A percentile compares a stretch with the other conserved stretches of the same genome.
Conservation (phyloP, 1,140 invertebrate genomes). For the Drosophila rhopaloa region DNA sequence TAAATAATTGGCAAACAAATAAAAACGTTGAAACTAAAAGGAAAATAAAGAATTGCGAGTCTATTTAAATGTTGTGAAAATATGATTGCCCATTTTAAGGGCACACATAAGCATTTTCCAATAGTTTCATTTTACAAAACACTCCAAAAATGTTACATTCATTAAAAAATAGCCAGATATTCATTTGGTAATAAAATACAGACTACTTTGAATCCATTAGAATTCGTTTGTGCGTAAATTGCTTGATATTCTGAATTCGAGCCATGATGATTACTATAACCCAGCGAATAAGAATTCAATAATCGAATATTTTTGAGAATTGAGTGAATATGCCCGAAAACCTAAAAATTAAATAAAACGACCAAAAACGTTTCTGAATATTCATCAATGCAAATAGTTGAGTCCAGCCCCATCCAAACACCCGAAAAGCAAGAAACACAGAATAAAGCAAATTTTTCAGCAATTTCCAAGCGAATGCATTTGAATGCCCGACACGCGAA, state of each 20-base stretch:
- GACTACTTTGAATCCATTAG: too few species aligned
- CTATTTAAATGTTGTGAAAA: constrained; percentile 10
- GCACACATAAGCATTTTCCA: too few species aligned
- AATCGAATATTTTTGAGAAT: constrained; percentile 17
- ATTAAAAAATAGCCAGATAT: background rate
- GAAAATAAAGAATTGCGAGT: background rate
- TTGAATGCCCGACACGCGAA: constrained; percentile 23
- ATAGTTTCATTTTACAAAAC: background rate
- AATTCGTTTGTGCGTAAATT: too few species aligned
- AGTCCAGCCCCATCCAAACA: background rate
- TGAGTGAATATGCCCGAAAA: background rate
- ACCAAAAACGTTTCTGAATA: constrained; percentile 24
- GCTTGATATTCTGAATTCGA: background rate
- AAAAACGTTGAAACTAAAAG: background rate
- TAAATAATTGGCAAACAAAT: background rate
- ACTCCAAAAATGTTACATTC: too few species aligned
- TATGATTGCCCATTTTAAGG: background rate
- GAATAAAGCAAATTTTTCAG: constrained; percentile 34
- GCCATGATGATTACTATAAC: too few species aligned
- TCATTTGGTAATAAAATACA: background rate
- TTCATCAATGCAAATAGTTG: constrained; percentile 40
- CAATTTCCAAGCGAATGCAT: constrained; percentile 33
- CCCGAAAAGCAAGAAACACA: background rate
- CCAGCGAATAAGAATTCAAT: constrained; percentile 5
- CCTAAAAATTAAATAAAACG: constrained; percentile 2